phyloP scores from a whole-genome alignment of 2,113 vertebrate species.

The Edolisoma coerulescens region DNA sequence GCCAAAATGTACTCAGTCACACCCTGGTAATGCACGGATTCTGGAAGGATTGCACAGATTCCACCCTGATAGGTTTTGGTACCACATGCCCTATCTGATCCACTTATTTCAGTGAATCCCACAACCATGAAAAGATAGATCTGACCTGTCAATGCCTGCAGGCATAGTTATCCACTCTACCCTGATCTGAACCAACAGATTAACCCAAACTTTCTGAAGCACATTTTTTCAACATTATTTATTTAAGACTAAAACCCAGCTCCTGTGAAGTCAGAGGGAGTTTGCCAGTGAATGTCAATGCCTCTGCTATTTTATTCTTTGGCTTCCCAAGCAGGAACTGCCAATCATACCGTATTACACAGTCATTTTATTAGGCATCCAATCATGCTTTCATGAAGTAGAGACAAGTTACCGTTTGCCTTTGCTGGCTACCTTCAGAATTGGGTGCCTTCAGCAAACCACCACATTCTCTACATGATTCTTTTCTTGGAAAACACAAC shows the following conservation, averaged over 20 bases:
- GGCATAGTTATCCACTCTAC: background rate
- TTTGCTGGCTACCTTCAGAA: background rate
- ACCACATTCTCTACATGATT: background rate
- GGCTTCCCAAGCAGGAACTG: conserved; percentile 13
- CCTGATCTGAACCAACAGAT: conserved; percentile 2
- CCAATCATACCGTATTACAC: background rate
- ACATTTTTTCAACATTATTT: background rate
- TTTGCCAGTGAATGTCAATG: background rate
- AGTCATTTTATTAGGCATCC: background rate
- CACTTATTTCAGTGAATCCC: background rate
- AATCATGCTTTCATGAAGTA: background rate
- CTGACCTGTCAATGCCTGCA: background rate
- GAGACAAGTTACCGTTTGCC: background rate
- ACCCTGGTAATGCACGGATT: background rate
- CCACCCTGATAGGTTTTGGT: background rate
- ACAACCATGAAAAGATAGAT: background rate
- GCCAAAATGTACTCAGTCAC: conserved; percentile 1
- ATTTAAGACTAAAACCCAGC: background rate
- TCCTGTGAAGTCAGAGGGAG: background rate
- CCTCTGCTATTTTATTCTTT: conserved; percentile 23
- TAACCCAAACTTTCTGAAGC: conserved; percentile 11
- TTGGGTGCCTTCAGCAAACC: background rate
- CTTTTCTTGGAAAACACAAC: background rate
- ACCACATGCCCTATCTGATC: background rate
- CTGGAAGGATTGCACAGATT: conserved; percentile 11